Conservation (phyloP, 1,140 invertebrate genomes). For the Tetramorium parvispinum region DNA sequence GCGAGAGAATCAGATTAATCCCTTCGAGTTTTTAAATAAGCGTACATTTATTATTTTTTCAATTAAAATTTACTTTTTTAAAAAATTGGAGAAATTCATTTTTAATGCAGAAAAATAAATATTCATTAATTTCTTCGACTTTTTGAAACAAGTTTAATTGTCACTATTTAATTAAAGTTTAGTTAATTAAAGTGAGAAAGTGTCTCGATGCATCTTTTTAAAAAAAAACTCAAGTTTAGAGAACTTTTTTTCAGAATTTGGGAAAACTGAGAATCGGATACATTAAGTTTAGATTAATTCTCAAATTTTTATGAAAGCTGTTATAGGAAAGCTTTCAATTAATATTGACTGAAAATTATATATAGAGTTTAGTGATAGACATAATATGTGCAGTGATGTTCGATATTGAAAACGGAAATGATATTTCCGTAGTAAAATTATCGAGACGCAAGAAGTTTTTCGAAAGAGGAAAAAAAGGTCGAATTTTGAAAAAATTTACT, state of each 20-base stretch:
- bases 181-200: not conserved
- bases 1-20: not conserved
- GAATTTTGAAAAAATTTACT: not conserved
- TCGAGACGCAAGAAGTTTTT: not conserved
- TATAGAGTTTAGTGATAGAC: not conserved
- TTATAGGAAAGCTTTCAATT: not conserved
- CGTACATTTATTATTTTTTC: not conserved
- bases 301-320: not conserved
- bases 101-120: not conserved
- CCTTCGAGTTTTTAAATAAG: not conserved
- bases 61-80: not conserved
- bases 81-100: not conserved
- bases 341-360: not conserved
- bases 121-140: not conserved
- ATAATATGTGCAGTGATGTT: not conserved
- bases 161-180: not conserved
- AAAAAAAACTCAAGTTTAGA: not conserved
- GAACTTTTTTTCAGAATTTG: not conserved
- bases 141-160: not conserved
- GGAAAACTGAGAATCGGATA: not conserved
- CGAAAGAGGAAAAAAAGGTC: not conserved
- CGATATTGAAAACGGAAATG: not conserved
- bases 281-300: not conserved
- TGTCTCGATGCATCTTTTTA: not conserved
- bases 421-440: constrained; percentile 3